Evolutionary conservation across 1,140 invertebrate genomes (phyloP), one percentile per base, ranked within the genome.

Genomic region (Atta cephalotes): DNA sequence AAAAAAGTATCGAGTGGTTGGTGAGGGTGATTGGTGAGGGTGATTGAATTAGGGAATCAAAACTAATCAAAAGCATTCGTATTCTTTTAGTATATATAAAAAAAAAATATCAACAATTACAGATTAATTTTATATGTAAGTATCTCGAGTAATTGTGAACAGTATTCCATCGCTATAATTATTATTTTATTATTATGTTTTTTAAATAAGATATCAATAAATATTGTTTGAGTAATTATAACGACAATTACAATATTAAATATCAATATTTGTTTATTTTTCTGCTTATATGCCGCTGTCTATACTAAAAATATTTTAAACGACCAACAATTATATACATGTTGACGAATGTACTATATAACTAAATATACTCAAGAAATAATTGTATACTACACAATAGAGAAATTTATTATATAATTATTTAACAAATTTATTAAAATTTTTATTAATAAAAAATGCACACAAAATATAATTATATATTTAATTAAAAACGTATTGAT

Each of bases 321-420:
- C 3, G 4, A 51, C 3, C 49, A 16, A 51, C 14, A 51, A 51
- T 51, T 74, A n/a, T 74, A n/a, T 7, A 16, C 25, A 74, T 25
- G 58, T 39, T 53, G 21, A 60, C 5, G 21, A 35, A 39, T 68
- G 5, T 80, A 25, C 53, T 68, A 68, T 16, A 74, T 49, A 39
- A 28, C 14, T 39, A 68, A 49, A 60, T 72, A 31, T 82, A 82
- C 14, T 45, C 10, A n/a, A 82, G 16, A 60, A 60, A 14, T 45
- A 60, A 82, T 70, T 80, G n/a, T 56, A 56, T 12, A 28, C 14
- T 7, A 35, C 78, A 39, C 45, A 39, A 58, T 80, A 14, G 49
- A 81, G 31, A 39, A 58, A 71, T 81, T 39, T 56, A 81, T 81
- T 39, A 81, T 58, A 71, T 71, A 81, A 81, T 56, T n/a, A 35